Base-by-base conservation (phyloP, 2,113 vertebrate species). In the Cisticola juncidis region DNA sequence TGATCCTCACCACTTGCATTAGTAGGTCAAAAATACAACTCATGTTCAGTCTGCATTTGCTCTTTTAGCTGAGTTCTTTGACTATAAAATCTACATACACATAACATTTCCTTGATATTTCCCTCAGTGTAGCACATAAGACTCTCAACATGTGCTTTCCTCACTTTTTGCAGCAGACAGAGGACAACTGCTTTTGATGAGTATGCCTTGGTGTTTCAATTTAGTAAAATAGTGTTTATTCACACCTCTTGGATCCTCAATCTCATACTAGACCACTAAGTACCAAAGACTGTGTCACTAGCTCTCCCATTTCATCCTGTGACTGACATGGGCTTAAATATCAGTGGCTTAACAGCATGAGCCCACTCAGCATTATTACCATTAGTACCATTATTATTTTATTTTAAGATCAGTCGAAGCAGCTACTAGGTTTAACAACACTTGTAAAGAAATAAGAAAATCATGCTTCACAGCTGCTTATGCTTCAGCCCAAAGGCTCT, bases 41-140 rank as follows among this genome's bases (percentile, higher is more conserved):
- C 23, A 31, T 14, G 12, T 42, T 51, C 57, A 88, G 17, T 36
- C 25, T 60, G 9, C 8, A 56, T 35, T 69, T 78, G 13, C 38
- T 84, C 28, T 83, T 81, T 66, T 29, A 70, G 36, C 6, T 3
- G n/a, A 80, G n/a, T 44, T 44, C 58, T 79, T 80, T 77, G 81
- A n/a, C 23, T 50, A 33, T 38, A 65, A 57, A 69, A 40, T 20
- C 36, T 18, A 35, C 0, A 0, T 25, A 45, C 0, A 2, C 5
- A 4, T 11, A 82, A 48, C 5, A 40, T 60, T 54, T 76, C 36
- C 28, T 74, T 79, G 48, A 11, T 25, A 48, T 28, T 48, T 76
- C 7, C 19, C 36, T 45, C 77, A 53, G 35, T 40, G 31, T 8
- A 58, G 60, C 60, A 78, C 0, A 0, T 6, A n/a, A 31, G 20